Evolutionary conservation across 1,140 invertebrate species (phyloP).

Genomic region (Drosophila repleta): DNA sequence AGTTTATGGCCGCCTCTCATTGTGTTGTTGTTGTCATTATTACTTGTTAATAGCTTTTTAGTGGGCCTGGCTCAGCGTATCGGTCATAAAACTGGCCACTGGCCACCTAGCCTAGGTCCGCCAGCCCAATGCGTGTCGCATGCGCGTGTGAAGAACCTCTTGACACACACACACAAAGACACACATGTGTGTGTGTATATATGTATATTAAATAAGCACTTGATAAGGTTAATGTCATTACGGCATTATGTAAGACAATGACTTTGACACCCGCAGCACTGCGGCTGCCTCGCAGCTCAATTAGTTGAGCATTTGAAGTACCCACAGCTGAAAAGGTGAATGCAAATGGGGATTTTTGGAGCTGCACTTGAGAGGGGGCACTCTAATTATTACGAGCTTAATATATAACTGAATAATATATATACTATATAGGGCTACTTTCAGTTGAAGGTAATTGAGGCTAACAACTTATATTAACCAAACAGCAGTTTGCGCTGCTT

Average conservation of each 20-base stretch:
- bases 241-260: slow-evolving; percentile 68
- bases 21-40: slow-evolving; percentile 64
- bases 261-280: slow-evolving; percentile 69
- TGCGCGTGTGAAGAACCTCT: slow-evolving; percentile 67
- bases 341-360: neutral
- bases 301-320: slow-evolving; percentile 44
- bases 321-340: neutral
- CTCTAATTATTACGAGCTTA: no score
- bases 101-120: slow-evolving; percentile 1
- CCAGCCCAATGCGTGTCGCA: slow-evolving; percentile 22
- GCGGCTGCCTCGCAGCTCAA: slow-evolving; percentile 18
- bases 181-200: neutral
- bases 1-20: slow-evolving; percentile 58
- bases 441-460: no score
- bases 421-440: no score
- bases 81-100: slow-evolving; percentile 66
- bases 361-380: no score
- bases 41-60: slow-evolving; percentile 77
- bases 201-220: slow-evolving; percentile 1
- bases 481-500: no score
- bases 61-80: slow-evolving; percentile 51
- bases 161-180: slow-evolving; percentile 21
- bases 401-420: no score
- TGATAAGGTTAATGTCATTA: slow-evolving; percentile 78
- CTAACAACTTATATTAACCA: no score